Evolutionary conservation across 2,888 invertebrate genomes (phyloP), one percentile per base, ranked within the genome.

Genomic region (Rhagonycha lutea): DNA sequence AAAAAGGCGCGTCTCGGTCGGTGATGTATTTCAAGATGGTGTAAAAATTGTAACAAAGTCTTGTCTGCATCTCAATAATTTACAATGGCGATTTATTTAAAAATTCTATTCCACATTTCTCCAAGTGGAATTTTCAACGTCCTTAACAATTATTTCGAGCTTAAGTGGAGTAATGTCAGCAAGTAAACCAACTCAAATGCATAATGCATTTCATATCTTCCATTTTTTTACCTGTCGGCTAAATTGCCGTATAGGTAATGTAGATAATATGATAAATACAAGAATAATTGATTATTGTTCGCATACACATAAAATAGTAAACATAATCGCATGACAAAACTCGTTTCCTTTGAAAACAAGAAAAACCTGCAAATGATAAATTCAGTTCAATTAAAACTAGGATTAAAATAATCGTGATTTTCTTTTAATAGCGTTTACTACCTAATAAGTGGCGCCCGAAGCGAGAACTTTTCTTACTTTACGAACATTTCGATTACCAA

Each of bases 221-320:
- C 81, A 77, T 78, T 83, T 84, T 83, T 78, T 80, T 65, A 73
- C 76, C 83, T 79, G 63, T 69, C 47, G 81, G 81, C 79, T 69
- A 75, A 76, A 79, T 75, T 79, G 79, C 79, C 77, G 78, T 78
- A 76, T 77, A 79, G 78, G 78, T 82, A 82, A 81, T 79, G 82
- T 79, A 82, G 81, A 81, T 81, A 82, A 81, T 83, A 83, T 81
- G 81, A 82, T 82, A 83, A 83, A 83, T 83, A 83, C 79, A 79
- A 80, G 82, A 82, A 83, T 83, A 83, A 83, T 83, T 83, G 83
- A 83, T 82, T 83, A 80, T 79, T 24, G 80, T 78, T 47, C 24
- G 63, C 23, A 26, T 65, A 24, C 63, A 47, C 47, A 65, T 23
- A 65, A 65, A 65, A 65, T 65, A 65, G 63, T 26, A 47, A 47